phyloP scores from a whole-genome alignment of 2,113 vertebrate species.

The Psophia crepitans region DNA sequence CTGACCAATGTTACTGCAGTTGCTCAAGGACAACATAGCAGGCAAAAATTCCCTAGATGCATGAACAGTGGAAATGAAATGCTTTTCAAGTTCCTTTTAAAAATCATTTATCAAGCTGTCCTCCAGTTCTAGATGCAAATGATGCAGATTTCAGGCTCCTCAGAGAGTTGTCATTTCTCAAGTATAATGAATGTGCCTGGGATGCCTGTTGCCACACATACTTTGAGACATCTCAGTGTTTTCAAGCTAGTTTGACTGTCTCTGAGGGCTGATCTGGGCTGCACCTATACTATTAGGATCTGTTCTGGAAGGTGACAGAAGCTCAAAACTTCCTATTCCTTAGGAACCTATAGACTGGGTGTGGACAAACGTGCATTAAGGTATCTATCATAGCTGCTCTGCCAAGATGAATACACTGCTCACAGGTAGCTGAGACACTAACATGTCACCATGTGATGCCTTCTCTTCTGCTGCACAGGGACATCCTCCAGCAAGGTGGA shows the following conservation, averaged over 20 bases:
- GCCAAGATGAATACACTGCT: not conserved
- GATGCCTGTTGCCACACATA: not conserved
- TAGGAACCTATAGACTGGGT: not conserved
- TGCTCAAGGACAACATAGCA: not conserved
- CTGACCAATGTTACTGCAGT: not conserved
- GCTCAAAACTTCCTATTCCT: not conserved
- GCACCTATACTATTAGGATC: not conserved
- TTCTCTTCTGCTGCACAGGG: slow-evolving; percentile 73
- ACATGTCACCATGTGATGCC: not conserved
- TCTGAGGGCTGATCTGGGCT: not conserved
- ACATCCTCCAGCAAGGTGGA: slow-evolving; percentile 81
- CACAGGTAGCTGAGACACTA: not conserved
- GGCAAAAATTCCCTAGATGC: not conserved
- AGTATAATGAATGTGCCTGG: not conserved
- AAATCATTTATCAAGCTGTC: not conserved
- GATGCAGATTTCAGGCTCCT: not conserved
- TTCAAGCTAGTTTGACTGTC: not conserved
- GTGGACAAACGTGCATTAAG: not conserved
- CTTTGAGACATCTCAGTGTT: not conserved
- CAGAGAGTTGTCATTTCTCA: not conserved
- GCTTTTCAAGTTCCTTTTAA: not conserved
- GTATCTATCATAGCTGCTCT: not conserved
- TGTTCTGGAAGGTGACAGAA: not conserved
- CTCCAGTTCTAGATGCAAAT: not conserved
- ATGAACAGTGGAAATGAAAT: not conserved